Percentiles rank a stretch among this genome's conserved stretches.
Conservation (phyloP, 92 coral and sea anemone genomes). For the Montipora capitata region DNA sequence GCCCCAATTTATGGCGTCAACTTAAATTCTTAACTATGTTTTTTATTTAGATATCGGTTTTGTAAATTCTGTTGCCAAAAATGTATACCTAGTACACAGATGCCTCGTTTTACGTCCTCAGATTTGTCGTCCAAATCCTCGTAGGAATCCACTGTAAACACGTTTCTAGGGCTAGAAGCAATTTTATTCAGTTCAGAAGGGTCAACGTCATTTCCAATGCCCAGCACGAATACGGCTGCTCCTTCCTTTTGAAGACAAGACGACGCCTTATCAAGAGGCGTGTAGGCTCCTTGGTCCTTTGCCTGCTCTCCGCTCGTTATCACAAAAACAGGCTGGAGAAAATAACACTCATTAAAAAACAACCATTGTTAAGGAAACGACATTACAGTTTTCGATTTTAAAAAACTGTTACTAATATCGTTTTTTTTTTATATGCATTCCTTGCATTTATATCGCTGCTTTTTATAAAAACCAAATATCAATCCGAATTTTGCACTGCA, state of each 20-base stretch:
- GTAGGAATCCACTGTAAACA: conserved; percentile 39
- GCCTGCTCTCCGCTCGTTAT: conserved; percentile 69
- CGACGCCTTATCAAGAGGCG: conserved; percentile 47
- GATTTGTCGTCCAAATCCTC: conserved; percentile 46
- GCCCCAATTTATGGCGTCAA: too few relatives aligned
- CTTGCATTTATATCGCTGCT: too few relatives aligned
- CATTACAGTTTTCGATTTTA: too few relatives aligned
- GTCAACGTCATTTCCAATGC: conserved; percentile 59
- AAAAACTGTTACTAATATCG: too few relatives aligned
- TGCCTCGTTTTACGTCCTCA: conserved; percentile 23
- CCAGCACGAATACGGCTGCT: conserved; percentile 64
- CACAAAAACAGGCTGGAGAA: conserved; percentile 52
- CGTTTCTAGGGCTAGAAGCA: conserved; percentile 62
- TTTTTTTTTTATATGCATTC: too few relatives aligned
- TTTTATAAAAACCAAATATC: too few relatives aligned
- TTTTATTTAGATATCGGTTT: too few relatives aligned
- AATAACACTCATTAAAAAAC: background rate
- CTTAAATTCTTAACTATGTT: too few relatives aligned
- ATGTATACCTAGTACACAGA: conserved; percentile 58
- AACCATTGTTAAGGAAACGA: background rate
- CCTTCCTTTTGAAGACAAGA: conserved; percentile 42
- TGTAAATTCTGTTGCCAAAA: too few relatives aligned
- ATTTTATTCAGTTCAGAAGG: conserved; percentile 51
- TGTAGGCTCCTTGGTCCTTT: conserved; percentile 43
- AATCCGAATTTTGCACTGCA: too few relatives aligned